phyloP scores from a whole-genome alignment of 2,888 invertebrate genomes.

The Drosophila sordidapex region DNA sequence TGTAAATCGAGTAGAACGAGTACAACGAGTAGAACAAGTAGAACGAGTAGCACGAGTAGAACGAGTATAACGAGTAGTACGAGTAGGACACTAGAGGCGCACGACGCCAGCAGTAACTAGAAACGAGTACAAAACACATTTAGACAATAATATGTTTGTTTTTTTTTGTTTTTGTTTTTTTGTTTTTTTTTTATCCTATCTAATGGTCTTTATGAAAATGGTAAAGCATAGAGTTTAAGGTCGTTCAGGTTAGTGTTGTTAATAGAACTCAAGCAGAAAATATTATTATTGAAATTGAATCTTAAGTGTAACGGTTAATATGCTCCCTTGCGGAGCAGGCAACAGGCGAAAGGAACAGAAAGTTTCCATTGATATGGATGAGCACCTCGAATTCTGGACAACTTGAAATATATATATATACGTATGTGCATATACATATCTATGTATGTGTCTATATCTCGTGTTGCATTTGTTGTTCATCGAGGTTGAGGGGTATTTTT shows the following conservation, averaged over 20 bases:
- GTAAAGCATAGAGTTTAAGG: slow-evolving; percentile 39
- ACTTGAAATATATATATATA: slow-evolving; percentile 7
- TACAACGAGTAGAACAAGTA: slow-evolving; percentile 50
- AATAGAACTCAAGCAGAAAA: slow-evolving; percentile 47
- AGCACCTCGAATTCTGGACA: slow-evolving; percentile 42
- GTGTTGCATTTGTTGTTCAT: slow-evolving; percentile 48
- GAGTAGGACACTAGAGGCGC: slow-evolving; percentile 69
- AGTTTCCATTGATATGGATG: slow-evolving; percentile 22
- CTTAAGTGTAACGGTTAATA: slow-evolving; percentile 54
- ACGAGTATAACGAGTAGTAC: slow-evolving; percentile 12
- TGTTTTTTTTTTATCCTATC: slow-evolving; percentile 1
- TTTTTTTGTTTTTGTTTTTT: not conserved
- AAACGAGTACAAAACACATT: slow-evolving; percentile 74
- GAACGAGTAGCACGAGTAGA: slow-evolving; percentile 67
- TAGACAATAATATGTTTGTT: slow-evolving; percentile 36
- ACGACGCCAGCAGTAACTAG: slow-evolving; percentile 83
- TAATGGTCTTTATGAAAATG: slow-evolving; percentile 29
- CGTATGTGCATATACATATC: not conserved
- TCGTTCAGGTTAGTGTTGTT: slow-evolving; percentile 50
- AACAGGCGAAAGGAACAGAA: slow-evolving; percentile 15
- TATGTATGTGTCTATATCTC: not conserved
- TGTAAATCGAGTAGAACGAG: slow-evolving; percentile 59
- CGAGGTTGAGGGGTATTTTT: slow-evolving; percentile 33
- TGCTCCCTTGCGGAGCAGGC: slow-evolving; percentile 15
- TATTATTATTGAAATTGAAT: slow-evolving; percentile 17